phyloP scores from a whole-genome alignment of 2,797 vertebrate genomes.

The Pygocentrus nattereri region DNA sequence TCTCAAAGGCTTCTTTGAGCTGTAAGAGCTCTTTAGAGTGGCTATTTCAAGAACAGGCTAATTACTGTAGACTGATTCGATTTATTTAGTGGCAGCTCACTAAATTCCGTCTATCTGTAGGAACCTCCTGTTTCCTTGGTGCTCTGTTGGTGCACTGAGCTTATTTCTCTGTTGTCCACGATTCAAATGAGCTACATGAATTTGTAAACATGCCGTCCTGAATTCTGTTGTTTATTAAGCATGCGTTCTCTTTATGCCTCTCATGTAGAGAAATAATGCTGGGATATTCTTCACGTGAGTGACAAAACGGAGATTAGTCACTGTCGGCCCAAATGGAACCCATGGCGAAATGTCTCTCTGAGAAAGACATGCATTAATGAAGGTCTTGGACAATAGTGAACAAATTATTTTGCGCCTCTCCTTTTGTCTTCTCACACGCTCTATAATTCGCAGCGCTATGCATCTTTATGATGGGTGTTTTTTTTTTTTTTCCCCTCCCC shows the following conservation, averaged over 20 bases:
- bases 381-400: constrained; percentile 34
- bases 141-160: neutral
- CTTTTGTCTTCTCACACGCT: constrained; percentile 36
- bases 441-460: constrained; percentile 10
- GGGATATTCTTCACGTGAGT: constrained; percentile 33
- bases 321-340: constrained; percentile 41
- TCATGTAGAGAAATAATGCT: constrained; percentile 29
- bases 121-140: constrained; percentile 19
- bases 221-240: constrained; percentile 19
- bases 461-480: constrained; percentile 28
- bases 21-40: constrained; percentile 1
- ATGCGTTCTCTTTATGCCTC: constrained; percentile 31
- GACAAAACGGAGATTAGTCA: constrained; percentile 50
- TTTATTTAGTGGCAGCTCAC: constrained; percentile 20
- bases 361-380: constrained; percentile 43
- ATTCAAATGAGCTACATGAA: neutral
- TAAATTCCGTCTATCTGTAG: constrained; percentile 21
- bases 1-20: constrained; percentile 16
- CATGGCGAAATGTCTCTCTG: constrained; percentile 30
- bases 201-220: neutral
- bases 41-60: constrained; percentile 16
- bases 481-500: neutral
- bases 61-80: constrained; percentile 37
- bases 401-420: constrained; percentile 43
- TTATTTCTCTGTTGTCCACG: neutral